Evolutionary conservation across 2,113 vertebrate genomes (phyloP).

Genomic region (Podarcis cretensis): DNA sequence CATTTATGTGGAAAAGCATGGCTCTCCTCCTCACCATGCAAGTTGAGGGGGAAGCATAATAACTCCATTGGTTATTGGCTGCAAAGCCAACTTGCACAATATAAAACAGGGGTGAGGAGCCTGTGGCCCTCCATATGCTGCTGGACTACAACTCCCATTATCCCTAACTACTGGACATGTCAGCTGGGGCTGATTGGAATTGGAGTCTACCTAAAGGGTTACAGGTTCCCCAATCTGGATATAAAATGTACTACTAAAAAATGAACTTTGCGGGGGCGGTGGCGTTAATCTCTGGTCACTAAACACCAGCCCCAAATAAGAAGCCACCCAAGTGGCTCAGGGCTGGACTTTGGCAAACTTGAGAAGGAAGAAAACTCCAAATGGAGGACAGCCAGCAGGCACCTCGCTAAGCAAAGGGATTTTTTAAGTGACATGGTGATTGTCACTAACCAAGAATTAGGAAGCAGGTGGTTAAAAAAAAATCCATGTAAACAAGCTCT

Average conservation of each 20-base stretch:
- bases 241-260: not conserved
- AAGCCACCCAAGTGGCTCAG: not conserved
- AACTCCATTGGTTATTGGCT: not conserved
- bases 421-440: not conserved
- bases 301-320: not conserved
- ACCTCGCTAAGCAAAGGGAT: not conserved
- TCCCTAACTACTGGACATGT: too few relatives aligned
- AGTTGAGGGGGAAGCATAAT: too few relatives aligned
- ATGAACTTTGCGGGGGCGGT: not conserved
- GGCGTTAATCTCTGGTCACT: too few relatives aligned
- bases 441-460: not conserved
- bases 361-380: not conserved
- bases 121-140: too few relatives aligned
- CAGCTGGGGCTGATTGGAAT: too few relatives aligned
- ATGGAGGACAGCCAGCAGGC: not conserved
- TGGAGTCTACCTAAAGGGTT: too few relatives aligned
- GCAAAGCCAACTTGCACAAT: not conserved
- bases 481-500: not conserved
- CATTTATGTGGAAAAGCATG: not conserved
- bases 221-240: not conserved
- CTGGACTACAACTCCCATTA: too few relatives aligned
- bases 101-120: too few relatives aligned
- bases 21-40: too few relatives aligned
- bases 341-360: not conserved
- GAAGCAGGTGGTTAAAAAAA: not conserved